Base-by-base conservation (phyloP, 2,797 vertebrate species). In the Sphenodon punctatus region DNA sequence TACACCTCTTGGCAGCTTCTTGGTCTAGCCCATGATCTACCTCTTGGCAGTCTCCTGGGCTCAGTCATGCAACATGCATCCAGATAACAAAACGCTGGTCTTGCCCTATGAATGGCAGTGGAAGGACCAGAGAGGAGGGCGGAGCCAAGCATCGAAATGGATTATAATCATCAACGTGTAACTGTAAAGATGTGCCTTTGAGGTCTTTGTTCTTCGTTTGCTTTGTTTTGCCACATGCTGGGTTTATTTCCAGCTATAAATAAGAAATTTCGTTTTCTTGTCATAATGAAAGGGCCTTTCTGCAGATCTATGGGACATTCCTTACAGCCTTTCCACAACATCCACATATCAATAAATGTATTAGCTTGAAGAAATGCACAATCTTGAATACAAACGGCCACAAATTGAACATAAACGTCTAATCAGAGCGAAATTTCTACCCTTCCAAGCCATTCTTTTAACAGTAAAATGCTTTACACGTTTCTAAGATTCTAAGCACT, bases 401-500 rank as follows among this genome's bases (percentile, higher is more conserved):
- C 43, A 74, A 84, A 53, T 8, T 79, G 41, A 5, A 80, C 68
- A 78, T 23, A 39, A 2, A 16, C 17, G 32, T 68, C 34, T 49
- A 61, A 73, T 32, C 36, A 77, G 23, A 3, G 10, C 10, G 19
- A 48, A n/a, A 14, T 65, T 68, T 73, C 56, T 66, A 56, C 51
- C 51, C 32, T 85, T 79, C 9, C 14, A 53, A 69, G 63, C 39
- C 82, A 66, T 76, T 63, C 23, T 64, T 56, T 83, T 32, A 84
- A 23, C 81, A 48, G 30, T 75, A 17, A 85, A 67, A 22, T n/a
- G 64, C 69, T 65, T 72, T 11, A 63, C 38, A 7, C 74, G 78
- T 84, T 87, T 92, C 80, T 88, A 83, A 73, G 74, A 89, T 36
- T 78, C 41, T 68, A 75, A 81, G 42, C 39, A 66, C 61, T 90